Base-by-base conservation (phyloP, 2,797 vertebrate genomes). In the Chrosomus eos region DNA sequence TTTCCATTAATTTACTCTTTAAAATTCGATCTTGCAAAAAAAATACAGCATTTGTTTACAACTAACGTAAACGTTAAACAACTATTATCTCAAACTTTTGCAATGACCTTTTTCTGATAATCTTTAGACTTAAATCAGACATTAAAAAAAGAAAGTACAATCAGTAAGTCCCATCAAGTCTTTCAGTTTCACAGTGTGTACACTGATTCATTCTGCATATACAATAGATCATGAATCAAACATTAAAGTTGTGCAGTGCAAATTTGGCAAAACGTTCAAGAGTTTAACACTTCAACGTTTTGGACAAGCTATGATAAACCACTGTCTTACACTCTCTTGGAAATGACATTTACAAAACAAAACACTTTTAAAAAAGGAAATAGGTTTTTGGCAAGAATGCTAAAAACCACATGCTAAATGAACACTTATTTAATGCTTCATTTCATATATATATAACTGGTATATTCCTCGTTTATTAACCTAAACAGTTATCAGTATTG, bases 401-500 rank as follows among this genome's bases (percentile, higher is more conserved):
- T 72, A 80, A 28, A 80, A 77, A 81, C 43, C 64, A 40, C 83
- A 87, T 85, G 80, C 80, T 55, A 76, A 21, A 76, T 83, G 66
- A 83, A 23, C 75, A 74, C 36, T 71, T 77, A 51, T 72, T 81
- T 68, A 81, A 86, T 83, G 84, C 81, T 85, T 83, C 45, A 82
- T 81, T 83, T 83, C 19, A 38, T 75, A 28, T 72, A n/a, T 55
- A 66, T 68, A 62, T 80, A 48, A 76, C 60, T 80, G 74, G 21
- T 1, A 36, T 70, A 33, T 68, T 33, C 21, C 66, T 43, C 80
- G 31, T 75, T 23, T 80, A 62, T 62, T 55, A 70, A 10, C 45
- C 55, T 77, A 71, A 43, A 77, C 51, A n/a, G 36, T 81, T 31
- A 9, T 72, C 21, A 36, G 36, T 85, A 77, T 85, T 87, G 83